Base-by-base conservation (phyloP, 2,113 vertebrate genomes). In the Channa maculata region DNA sequence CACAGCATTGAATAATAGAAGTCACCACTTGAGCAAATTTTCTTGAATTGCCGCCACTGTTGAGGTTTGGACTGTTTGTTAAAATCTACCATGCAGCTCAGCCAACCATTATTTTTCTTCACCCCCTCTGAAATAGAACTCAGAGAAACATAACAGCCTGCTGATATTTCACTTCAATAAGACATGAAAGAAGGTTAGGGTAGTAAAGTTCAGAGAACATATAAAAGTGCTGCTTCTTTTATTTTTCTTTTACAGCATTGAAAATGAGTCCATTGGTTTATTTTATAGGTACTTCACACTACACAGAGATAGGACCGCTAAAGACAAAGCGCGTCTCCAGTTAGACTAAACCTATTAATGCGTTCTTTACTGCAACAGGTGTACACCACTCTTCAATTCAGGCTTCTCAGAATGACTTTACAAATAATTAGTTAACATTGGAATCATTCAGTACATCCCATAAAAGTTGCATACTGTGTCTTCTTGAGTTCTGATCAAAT, bases 201-300 rank as follows among this genome's bases (percentile, higher is more conserved):
- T 24, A 75, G 49, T 75, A 66, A 85, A 90, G 64, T 66, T 73
- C 70, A 69, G 53, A 24, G 54, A 75, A 62, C n/a, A 46, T 60
- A 60, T 79, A 77, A 80, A 77, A 57, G 46, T 55, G 65, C 58
- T 33, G 3, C 53, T 76, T 51, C 8, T 87, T 69, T 78, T 75
- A 79, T 77, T 82, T 76, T 76, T 70, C 15, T 81, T 80, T 85
- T 65, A 84, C 65, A 65, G 69, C 65, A 37, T 51, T 55, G 66
- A 63, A 71, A 79, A 83, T 75, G 58, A 83, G 52, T 80, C 65
- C 69, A 84, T 80, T 55, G 45, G 59, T 82, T 78, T 75, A 43
- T 66, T 79, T 80, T 79, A 79, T 79, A 68, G 15, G 41, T 34
- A 51, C 64, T 61, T 61, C 45, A 61, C 44, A 57, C n/a, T 51